Base-by-base conservation (phyloP, 1,140 invertebrate genomes). In the Drosophila grimshawi region DNA sequence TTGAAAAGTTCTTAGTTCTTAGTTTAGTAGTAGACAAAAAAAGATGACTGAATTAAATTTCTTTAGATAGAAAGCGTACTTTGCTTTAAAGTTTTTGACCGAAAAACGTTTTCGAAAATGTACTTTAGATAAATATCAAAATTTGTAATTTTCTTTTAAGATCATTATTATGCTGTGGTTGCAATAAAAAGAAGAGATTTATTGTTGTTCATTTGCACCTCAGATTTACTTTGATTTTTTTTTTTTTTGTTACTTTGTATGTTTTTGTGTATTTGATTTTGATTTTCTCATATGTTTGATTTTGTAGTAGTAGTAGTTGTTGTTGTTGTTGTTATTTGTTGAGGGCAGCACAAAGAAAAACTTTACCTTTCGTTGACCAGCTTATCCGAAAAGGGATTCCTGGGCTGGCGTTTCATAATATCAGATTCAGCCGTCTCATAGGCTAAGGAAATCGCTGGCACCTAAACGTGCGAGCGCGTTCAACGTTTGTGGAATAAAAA, bases 371-470 rank as follows among this genome's bases (percentile, higher is more conserved):
- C 97, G 94, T 99, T 99, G 92, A 99, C 98, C 92, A 99, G 96
- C 94, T 98, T 98, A 95, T 99, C 98, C 93, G 95, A 96, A 94
- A 96, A 95, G 93, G 98, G 97, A 93, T 99, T 98, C 96, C 99
- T 96, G 93, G 99, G 99, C 94, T 97, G 96, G 93, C 98, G 96
- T 96, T 99, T 99, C 99, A 99, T 99, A 94, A 99, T 99, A 96
- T 99, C 99, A 93, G 97, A 98, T 95, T 99, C 99, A 92, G 99
- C 98, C 95, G 98, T 96, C 96, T 99, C 99, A 95, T 99, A 99
- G 93, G 99, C 98, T 94, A 99, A 95, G 91, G 99, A 99, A 95
- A 99, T 99, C 94, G 99, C 99, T 93, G 98, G 99, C 93, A 99
- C 97, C 97, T 98, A 95, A 74, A 55, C 62, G 83, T 74, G 77